Percentiles rank a stretch among this genome's conserved stretches.
Evolutionary conservation across 1,140 invertebrate species (phyloP).

Genomic region (Diuraphis noxia): DNA sequence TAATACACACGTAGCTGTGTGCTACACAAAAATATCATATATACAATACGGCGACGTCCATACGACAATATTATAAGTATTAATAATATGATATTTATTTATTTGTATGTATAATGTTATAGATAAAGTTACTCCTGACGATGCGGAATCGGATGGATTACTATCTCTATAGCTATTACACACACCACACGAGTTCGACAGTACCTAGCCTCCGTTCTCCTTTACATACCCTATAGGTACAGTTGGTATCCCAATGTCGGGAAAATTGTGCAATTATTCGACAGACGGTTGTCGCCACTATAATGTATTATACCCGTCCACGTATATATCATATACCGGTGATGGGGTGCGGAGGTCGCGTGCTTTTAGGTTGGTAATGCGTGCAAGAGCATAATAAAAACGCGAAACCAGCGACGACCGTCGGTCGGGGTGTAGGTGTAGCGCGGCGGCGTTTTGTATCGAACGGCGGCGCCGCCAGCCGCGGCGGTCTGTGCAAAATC

Average conservation of each 20-base stretch:
- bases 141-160: neutral
- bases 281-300: neutral
- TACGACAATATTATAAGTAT: neutral
- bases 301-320: neutral
- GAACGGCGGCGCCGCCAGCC: constrained; percentile 23
- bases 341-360: neutral
- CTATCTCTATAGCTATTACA: neutral
- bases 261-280: neutral
- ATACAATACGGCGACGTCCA: neutral
- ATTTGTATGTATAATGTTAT: no score
- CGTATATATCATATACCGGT: neutral
- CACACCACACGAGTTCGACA: neutral
- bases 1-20: neutral
- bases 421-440: neutral
- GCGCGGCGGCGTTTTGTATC: constrained; percentile 9
- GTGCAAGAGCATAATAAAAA: constrained; percentile 11
- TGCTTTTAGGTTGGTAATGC: constrained; percentile 34
- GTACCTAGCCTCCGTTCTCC: neutral
- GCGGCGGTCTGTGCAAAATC: constrained; percentile 42
- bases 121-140: neutral
- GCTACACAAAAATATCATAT: neutral
- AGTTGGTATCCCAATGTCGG: neutral
- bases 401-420: neutral
- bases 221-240: neutral
- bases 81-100: neutral